A percentile compares a stretch with the other conserved stretches of the same genome.
phyloP scores from a whole-genome alignment of 2,888 invertebrate genomes.

The Abrostola triplasia region DNA sequence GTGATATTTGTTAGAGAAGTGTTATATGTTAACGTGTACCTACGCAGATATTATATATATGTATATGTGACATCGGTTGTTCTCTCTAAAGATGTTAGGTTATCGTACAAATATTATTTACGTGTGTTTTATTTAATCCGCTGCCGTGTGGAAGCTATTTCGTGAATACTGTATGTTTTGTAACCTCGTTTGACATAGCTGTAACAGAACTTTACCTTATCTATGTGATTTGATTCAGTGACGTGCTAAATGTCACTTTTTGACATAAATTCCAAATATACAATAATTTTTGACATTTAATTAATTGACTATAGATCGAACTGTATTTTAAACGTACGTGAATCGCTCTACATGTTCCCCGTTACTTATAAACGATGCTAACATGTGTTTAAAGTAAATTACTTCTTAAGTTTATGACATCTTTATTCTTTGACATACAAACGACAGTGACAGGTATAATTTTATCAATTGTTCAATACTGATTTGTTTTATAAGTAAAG shows the following conservation, averaged over 20 bases:
- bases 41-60: constrained; percentile 15
- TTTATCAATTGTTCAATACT: no score
- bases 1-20: constrained; percentile 56
- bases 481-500: no score
- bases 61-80: constrained; percentile 40
- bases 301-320: no score
- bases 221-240: background rate
- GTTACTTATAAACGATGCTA: no score
- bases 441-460: no score
- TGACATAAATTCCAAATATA: no score
- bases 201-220: constrained; percentile 2
- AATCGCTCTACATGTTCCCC: background rate
- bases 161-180: constrained; percentile 15
- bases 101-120: constrained; percentile 33
- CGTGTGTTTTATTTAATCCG: constrained; percentile 14
- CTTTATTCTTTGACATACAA: no score
- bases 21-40: constrained; percentile 39
- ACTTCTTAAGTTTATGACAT: no score
- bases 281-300: no score
- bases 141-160: constrained; percentile 14
- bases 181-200: constrained; percentile 10
- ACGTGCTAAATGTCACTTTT: no score
- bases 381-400: no score
- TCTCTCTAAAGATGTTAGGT: constrained; percentile 47
- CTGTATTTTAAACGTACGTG: no score